These are phyloP conservation scores for Ictalurus punctatus DNA, from an alignment of 2,113 vertebrate genomes.

Conservation along the genomic window DNA sequence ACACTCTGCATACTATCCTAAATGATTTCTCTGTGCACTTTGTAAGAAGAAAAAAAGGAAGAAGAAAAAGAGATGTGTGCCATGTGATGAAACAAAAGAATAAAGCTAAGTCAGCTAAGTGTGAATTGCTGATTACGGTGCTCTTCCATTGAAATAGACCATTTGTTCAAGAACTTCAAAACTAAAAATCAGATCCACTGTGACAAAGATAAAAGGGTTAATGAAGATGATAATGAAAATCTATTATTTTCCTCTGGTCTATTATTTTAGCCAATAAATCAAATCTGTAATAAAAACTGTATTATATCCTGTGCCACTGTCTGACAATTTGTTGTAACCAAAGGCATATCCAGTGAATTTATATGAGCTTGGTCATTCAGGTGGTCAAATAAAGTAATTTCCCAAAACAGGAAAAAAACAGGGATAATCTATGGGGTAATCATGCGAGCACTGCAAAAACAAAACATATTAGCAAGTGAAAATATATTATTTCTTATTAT, in stretches of 20 bases:
- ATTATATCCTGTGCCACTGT: not conserved
- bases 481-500: not conserved
- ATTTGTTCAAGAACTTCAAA: not conserved
- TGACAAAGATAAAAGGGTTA: not conserved
- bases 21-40: conserved; percentile 60
- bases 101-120: conserved; percentile 39
- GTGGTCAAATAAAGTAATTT: not conserved
- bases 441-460: not conserved
- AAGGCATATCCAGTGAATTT: not conserved
- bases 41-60: conserved; percentile 43
- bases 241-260: not conserved
- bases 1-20: conserved; percentile 57
- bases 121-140: conserved; percentile 34
- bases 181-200: not conserved
- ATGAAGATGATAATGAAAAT: not conserved
- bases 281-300: not conserved
- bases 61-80: conserved; percentile 54
- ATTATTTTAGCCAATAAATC: not conserved
- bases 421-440: not conserved
- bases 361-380: not conserved
- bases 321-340: not conserved
- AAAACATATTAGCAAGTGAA: no score
- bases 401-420: not conserved
- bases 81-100: conserved; percentile 51
- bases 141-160: not conserved